phyloP scores from a whole-genome alignment of 2,888 invertebrate genomes.

The Spisula solida region DNA sequence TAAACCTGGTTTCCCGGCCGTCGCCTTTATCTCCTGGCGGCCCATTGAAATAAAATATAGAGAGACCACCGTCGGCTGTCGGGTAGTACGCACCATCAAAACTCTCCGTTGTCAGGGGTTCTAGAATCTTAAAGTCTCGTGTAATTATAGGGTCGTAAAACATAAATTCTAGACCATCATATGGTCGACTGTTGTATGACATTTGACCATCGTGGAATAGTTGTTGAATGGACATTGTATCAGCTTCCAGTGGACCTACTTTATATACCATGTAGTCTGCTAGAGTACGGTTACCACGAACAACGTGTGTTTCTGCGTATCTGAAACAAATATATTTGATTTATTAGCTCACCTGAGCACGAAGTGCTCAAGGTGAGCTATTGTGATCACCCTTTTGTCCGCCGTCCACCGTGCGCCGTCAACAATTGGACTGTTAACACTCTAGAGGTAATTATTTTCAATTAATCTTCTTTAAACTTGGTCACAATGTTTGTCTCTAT shows the following conservation, averaged over 20 bases:
- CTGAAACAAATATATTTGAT: slow-evolving; percentile 23
- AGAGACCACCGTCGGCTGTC: slow-evolving; percentile 31
- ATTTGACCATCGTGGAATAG: slow-evolving; percentile 59
- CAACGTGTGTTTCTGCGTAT: slow-evolving; percentile 64
- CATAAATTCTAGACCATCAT: slow-evolving; percentile 64
- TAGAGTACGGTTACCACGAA: slow-evolving; percentile 55
- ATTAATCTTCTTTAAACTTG: too few species aligned
- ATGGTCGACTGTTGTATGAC: slow-evolving; percentile 67
- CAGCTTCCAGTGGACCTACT: slow-evolving; percentile 61
- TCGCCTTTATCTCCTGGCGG: slow-evolving; percentile 61
- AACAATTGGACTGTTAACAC: too few species aligned
- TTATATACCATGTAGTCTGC: slow-evolving; percentile 72
- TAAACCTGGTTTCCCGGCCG: slow-evolving; percentile 60
- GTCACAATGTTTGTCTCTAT: too few species aligned
- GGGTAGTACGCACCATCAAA: slow-evolving; percentile 66
- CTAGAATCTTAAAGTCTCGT: slow-evolving; percentile 57
- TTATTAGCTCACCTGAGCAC: too few species aligned
- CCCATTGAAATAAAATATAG: slow-evolving; percentile 59
- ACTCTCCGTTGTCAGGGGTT: slow-evolving; percentile 62
- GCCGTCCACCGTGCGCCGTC: too few species aligned
- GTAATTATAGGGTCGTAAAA: slow-evolving; percentile 50
- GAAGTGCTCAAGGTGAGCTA: too few species aligned
- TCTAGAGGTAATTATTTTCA: too few species aligned
- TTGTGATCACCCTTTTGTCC: too few species aligned
- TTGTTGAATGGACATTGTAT: slow-evolving; percentile 38